Evolutionary conservation across 1,140 invertebrate genomes (phyloP), one percentile per base, ranked within the genome.

Genomic region (Harlomillsia oculata): DNA sequence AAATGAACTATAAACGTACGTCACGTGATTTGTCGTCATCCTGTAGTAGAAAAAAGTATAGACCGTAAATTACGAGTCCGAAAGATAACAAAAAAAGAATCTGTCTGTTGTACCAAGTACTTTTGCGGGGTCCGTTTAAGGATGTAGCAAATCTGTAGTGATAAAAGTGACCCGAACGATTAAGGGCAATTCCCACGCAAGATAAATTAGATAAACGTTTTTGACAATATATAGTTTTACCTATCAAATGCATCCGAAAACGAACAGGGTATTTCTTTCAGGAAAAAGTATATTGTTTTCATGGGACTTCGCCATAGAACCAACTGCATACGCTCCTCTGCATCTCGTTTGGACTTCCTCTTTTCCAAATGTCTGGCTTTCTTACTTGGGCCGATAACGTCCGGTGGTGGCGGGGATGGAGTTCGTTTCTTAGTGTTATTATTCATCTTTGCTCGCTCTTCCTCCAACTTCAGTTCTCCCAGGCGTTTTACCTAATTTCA

Each of bases 221-320:
- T n/a, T n/a, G n/a, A n/a, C n/a, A n/a, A n/a, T n/a, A n/a, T n/a
- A n/a, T n/a, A n/a, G n/a, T 0, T 14, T 28, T 41, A 63, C 61
- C 61, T 59, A 41, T 59, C 46, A n/a, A 39, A 34, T 11, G 49
- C 56, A 51, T 65, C 63, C 11, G 21, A 26, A 20, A 65, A 29
- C 13, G 59, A 59, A 26, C 63, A 62, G 16, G 63, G 63, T 37
- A 85, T 71, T 79, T 95, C 90, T 64, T 78, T 77, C 64, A 82
- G 68, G 74, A 88, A 92, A 75, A 89, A 94, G 68, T 87, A 82
- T 32, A 90, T 63, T 11, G 90, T 94, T 56, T 75, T 78, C 43
- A 94, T 67, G 23, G 92, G 92, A 68, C 80, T 80, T 67, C 84
- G 79, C 90, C 90, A 96, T 53, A 97, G 69, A 29, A 93, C 88